phyloP scores from a whole-genome alignment of 2,113 vertebrate genomes.

The Bolborhynchus lineola region DNA sequence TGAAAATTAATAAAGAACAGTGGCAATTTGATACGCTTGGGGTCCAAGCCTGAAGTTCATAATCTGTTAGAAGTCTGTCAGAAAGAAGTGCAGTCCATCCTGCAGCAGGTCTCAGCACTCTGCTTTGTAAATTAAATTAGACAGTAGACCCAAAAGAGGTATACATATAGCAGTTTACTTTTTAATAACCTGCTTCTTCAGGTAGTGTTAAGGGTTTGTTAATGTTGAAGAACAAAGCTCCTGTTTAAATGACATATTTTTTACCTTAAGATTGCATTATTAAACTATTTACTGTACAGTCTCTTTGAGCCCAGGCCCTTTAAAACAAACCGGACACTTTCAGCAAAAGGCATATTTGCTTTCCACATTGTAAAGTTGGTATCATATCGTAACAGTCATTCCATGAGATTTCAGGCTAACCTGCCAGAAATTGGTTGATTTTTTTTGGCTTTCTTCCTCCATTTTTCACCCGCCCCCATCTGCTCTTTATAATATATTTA shows the following conservation, averaged over 20 bases:
- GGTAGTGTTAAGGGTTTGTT: neutral
- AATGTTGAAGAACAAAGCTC: neutral
- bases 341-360: neutral
- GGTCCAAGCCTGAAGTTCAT: neutral
- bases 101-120: neutral
- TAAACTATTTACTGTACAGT: neutral
- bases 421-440: slow-evolving; percentile 37
- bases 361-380: neutral
- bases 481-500: slow-evolving; percentile 33
- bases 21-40: neutral
- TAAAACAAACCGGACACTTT: neutral
- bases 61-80: neutral
- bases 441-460: slow-evolving; percentile 51
- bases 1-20: neutral
- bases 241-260: neutral
- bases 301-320: neutral
- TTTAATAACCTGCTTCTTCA: neutral
- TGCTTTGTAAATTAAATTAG: neutral
- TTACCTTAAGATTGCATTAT: neutral
- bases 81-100: neutral
- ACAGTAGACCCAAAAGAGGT: neutral
- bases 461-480: slow-evolving; percentile 33
- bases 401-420: slow-evolving; percentile 14
- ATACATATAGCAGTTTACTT: neutral
- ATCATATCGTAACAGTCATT: neutral